Percentiles rank a stretch among this genome's conserved stretches.
phyloP scores from a whole-genome alignment of 2,113 vertebrate genomes.

The Psammodynastes pulverulentus region DNA sequence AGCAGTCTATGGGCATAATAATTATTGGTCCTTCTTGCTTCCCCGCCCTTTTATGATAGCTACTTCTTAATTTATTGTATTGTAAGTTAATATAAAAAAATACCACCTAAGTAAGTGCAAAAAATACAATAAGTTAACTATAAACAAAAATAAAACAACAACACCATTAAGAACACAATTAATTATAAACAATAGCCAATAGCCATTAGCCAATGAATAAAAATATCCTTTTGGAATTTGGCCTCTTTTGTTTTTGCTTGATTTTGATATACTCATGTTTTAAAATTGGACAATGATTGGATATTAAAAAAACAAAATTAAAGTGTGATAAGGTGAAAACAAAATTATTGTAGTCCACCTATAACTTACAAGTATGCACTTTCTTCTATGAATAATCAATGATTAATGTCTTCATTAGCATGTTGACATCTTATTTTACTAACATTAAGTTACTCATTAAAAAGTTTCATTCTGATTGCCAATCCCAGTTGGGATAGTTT shows the following conservation, averaged over 20 bases:
- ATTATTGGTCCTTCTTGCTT: background rate
- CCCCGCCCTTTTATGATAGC: background rate
- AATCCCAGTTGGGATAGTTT: conserved; percentile 49
- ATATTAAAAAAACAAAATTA: background rate
- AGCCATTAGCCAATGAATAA: background rate
- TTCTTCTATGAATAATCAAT: conserved; percentile 67
- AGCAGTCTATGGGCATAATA: background rate
- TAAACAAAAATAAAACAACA: background rate
- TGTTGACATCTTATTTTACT: conserved; percentile 64
- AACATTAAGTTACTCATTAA: conserved; percentile 61
- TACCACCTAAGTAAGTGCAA: background rate
- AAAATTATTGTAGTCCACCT: conserved; percentile 50
- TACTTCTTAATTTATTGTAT: background rate
- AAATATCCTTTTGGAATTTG: background rate
- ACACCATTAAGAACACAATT: background rate
- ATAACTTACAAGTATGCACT: conserved; percentile 57
- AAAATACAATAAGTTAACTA: background rate
- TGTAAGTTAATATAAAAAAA: background rate
- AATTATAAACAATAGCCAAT: background rate
- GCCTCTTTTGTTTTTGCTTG: background rate
- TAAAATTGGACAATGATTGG: background rate
- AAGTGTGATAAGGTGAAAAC: background rate
- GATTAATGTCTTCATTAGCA: conserved; percentile 66
- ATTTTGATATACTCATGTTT: background rate
- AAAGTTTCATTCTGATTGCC: conserved; percentile 62